Evolutionary conservation across 2,797 vertebrate species (phyloP), one percentile per base, ranked within the genome.

Genomic region (Taeniopygia guttata): DNA sequence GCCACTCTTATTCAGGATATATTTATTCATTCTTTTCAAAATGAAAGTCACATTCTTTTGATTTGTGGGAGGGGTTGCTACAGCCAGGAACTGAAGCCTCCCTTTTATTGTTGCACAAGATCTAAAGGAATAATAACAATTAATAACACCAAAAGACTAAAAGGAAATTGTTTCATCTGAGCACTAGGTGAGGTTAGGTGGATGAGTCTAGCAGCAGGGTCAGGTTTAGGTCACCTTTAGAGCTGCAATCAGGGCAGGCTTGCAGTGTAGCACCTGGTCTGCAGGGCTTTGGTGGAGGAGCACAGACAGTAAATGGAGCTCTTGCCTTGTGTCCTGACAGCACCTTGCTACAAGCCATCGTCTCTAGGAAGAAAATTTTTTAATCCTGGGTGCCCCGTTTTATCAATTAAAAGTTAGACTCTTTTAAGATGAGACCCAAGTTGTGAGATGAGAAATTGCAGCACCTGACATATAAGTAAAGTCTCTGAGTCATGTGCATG

Each of bases 111-210:
- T 97, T 91, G 69, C 32, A 40, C 62, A 70, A 82, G 91, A 87
- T 84, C 91, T 92, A 96, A 97, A 96, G 92, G 84, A 93, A 93
- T 89, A 83, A 91, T 87, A 81, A 63, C 66, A 92, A 93, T 90
- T 91, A 91, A 76, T 54, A 94, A 77, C 60, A 81, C 55, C 64
- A 60, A 87, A 82, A 55, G 29, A 62, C 46, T 82, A 58, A 92
- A 90, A 96, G 43, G 64, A 82, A 96, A 83, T 52, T 11, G 30
- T 89, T 95, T 93, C 87, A 77, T 83, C 81, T 74, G 38, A 91
- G 86, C 29, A 22, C 7, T 43, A 92, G 90, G 74, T 92, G 89
- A 95, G 89, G 83, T 48, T 72, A 60, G 85, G 70, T 58, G 83
- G 79, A 49, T 89, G 56, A 93, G 48, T 52, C 69, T 48, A 92